Conservation (phyloP, 2,797 vertebrate genomes). For the Danio aesculapii region DNA sequence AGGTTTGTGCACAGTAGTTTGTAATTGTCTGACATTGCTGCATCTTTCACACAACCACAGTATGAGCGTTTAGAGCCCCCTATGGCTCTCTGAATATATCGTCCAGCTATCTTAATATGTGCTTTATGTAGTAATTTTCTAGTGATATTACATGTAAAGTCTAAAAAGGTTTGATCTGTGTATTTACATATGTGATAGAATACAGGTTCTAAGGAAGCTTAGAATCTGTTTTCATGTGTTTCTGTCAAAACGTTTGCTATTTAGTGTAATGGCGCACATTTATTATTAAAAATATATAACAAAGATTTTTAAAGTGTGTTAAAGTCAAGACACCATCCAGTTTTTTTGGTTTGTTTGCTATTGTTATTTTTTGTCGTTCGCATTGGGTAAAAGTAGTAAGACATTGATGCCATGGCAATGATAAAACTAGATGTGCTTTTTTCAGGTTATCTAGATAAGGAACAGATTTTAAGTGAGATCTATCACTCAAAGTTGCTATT, state of each 20-base stretch:
- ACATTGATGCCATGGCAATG: constrained; percentile 47
- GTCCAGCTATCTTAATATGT: background rate
- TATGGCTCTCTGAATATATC: constrained; percentile 5
- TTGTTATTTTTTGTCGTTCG: background rate
- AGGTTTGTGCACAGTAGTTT: constrained; percentile 29
- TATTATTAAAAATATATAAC: too few relatives aligned
- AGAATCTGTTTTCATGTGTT: constrained; percentile 25
- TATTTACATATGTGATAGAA: background rate
- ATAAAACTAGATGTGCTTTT: constrained; percentile 38
- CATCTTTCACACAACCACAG: constrained; percentile 29
- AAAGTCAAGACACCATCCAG: too few relatives aligned
- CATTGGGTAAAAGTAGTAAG: constrained; percentile 14
- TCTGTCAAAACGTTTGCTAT: background rate
- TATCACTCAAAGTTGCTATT: constrained; percentile 10
- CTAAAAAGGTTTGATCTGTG: background rate
- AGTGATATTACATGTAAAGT: background rate
- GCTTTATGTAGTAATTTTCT: background rate
- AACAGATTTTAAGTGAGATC: constrained; percentile 44
- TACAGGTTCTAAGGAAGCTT: too few relatives aligned
- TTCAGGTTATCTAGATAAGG: background rate
- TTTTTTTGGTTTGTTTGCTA: background rate
- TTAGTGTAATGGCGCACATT: too few relatives aligned
- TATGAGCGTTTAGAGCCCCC: constrained; percentile 26
- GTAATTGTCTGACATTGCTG: constrained; percentile 24
- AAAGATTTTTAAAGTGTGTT: too few relatives aligned